Conservation (phyloP, 2,113 vertebrate genomes). For the Podarcis cretensis region DNA sequence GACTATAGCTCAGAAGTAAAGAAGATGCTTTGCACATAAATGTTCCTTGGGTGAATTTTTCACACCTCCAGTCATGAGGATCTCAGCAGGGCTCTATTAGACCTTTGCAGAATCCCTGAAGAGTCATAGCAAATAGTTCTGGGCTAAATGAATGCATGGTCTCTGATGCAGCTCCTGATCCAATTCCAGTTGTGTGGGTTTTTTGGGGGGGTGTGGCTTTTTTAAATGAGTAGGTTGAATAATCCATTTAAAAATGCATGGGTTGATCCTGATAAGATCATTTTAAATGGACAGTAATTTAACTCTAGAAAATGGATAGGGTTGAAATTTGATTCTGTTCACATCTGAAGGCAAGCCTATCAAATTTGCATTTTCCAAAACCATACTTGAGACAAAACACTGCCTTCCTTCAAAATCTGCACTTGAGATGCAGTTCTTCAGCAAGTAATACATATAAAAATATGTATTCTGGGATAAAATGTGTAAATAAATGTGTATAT, state of each 20-base stretch:
- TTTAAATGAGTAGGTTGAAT: not conserved
- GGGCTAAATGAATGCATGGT: not conserved
- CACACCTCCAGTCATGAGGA: not conserved
- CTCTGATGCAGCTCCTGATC: not conserved
- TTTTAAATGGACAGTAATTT: not conserved
- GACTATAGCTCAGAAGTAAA: not conserved
- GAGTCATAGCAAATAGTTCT: not conserved
- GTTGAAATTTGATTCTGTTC: too few relatives aligned
- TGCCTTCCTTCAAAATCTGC: too few relatives aligned
- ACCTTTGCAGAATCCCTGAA: not conserved
- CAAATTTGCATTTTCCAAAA: too few relatives aligned
- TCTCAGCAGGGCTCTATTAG: not conserved
- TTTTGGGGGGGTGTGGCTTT: not conserved
- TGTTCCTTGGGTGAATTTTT: not conserved
- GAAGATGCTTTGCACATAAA: not conserved
- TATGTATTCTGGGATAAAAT: too few relatives aligned
- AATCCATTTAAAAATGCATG: not conserved
- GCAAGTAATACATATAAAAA: too few relatives aligned
- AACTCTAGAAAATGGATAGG: not conserved
- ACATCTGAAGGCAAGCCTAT: too few relatives aligned
- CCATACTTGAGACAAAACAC: too few relatives aligned
- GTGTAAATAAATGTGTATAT: too few relatives aligned
- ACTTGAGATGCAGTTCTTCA: too few relatives aligned
- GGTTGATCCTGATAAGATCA: not conserved
- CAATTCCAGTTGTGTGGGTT: not conserved